These are phyloP conservation scores for Macrochelys suwanniensis DNA, from an alignment of 2,797 vertebrate genomes.

Conservation along the genomic window DNA sequence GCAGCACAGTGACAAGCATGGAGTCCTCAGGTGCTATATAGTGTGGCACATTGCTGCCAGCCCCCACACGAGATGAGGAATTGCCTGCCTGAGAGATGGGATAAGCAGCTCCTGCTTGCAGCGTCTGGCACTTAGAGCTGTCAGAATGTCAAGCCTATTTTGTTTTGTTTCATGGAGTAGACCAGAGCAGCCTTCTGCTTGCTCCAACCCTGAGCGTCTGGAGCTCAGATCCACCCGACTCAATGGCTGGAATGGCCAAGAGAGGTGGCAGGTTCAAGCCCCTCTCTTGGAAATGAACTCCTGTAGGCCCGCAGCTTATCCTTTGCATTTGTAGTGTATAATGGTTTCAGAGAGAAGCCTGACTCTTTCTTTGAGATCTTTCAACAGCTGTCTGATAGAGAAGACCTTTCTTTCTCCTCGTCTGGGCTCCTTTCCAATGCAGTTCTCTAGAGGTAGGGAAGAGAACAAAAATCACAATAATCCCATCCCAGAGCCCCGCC, in stretches of 20 bases:
- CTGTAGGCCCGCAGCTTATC: slow-evolving; percentile 18
- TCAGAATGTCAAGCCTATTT: too few relatives aligned
- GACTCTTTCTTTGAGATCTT: slow-evolving; percentile 63
- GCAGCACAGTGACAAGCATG: not conserved
- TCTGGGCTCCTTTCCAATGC: slow-evolving; percentile 51
- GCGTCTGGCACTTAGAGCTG: not conserved
- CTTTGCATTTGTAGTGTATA: slow-evolving; percentile 32
- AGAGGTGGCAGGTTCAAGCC: not conserved
- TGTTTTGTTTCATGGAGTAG: not conserved
- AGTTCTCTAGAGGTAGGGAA: not conserved
- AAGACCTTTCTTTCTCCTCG: slow-evolving; percentile 68
- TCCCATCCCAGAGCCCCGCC: slow-evolving; percentile 52
- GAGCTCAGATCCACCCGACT: not conserved
- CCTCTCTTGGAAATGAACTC: not conserved
- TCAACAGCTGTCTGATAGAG: slow-evolving; percentile 68
- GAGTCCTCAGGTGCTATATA: not conserved
- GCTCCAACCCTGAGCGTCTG: not conserved
- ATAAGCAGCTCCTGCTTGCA: not conserved
- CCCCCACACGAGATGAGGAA: rapidly evolving
- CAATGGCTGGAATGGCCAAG: rapidly evolving
- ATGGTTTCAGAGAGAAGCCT: slow-evolving; percentile 13
- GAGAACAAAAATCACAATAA: not conserved
- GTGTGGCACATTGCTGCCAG: not conserved
- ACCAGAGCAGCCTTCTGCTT: not conserved
- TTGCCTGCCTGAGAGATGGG: not conserved